phyloP scores from a whole-genome alignment of 2,888 invertebrate species.

The Ophioninae sp. region DNA sequence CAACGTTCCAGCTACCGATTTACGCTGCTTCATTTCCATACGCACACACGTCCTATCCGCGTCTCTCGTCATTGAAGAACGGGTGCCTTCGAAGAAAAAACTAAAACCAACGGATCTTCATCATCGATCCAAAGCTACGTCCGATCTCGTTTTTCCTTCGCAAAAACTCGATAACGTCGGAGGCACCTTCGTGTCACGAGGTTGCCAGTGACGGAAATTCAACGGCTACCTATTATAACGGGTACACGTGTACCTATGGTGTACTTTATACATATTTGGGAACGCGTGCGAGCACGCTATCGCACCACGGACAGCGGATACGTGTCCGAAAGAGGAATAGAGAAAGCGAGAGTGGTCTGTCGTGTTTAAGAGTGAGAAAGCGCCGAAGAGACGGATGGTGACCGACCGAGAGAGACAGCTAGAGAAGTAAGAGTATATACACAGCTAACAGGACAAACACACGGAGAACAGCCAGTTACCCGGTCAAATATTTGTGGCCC shows the following conservation, averaged over 20 bases:
- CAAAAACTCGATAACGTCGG: slow-evolving; percentile 8
- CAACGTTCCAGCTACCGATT: slow-evolving; percentile 33
- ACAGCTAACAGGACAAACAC: slow-evolving; percentile 73
- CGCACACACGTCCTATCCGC: neutral
- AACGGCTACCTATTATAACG: slow-evolving; percentile 35
- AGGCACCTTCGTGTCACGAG: slow-evolving; percentile 12
- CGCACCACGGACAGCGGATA: slow-evolving; percentile 28
- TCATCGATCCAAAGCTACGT: neutral
- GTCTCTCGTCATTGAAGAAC: neutral
- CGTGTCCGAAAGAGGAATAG: slow-evolving; percentile 38
- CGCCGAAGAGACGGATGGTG: slow-evolving; percentile 16
- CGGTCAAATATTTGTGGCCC: slow-evolving; percentile 77
- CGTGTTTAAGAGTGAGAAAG: neutral
- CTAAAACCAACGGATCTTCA: neutral
- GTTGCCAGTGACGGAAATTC: slow-evolving; percentile 28
- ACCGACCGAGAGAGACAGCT: neutral
- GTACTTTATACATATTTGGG: slow-evolving; percentile 44
- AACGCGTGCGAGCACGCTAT: slow-evolving; percentile 54
- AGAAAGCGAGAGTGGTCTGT: neutral
- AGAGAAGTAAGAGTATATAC: slow-evolving; percentile 41
- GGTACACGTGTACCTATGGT: slow-evolving; percentile 43
- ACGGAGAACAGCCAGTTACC: slow-evolving; percentile 72
- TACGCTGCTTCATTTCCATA: slow-evolving; percentile 32
- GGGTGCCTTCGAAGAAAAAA: neutral
- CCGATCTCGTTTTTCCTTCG: slow-evolving; percentile 7